Conservation (phyloP, 2,113 vertebrate species). For the Regulus satrapa region DNA sequence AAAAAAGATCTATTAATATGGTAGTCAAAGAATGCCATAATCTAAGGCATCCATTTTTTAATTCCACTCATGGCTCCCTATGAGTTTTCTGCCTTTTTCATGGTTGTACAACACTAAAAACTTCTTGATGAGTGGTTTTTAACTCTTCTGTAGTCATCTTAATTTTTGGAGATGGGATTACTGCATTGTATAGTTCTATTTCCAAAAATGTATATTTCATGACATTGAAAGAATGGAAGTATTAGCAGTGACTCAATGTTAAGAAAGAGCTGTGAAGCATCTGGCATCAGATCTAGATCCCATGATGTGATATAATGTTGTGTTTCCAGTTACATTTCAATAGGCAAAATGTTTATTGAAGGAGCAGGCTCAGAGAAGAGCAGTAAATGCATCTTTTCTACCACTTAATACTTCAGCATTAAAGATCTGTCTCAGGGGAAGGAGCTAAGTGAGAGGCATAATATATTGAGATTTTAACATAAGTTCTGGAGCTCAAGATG, state of each 20-base stretch:
- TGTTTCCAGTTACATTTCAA: neutral
- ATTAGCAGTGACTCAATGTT: neutral
- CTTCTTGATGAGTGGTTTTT: neutral
- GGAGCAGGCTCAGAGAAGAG: neutral
- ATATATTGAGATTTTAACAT: neutral
- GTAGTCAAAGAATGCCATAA: neutral
- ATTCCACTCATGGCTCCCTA: neutral
- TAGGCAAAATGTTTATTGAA: neutral
- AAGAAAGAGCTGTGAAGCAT: neutral
- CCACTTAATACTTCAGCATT: neutral
- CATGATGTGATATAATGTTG: neutral
- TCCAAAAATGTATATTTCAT: neutral
- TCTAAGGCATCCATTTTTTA: neutral
- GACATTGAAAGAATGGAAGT: neutral
- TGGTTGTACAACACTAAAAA: neutral
- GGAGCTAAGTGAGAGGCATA: neutral
- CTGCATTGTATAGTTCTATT: neutral
- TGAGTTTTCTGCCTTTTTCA: neutral
- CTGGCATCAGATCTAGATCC: neutral
- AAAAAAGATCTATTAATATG: neutral
- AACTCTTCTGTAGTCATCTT: neutral
- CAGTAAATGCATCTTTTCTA: neutral
- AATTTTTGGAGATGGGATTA: neutral
- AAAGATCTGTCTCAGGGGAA: neutral
- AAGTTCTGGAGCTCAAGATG: neutral